Evolutionary conservation across 2,113 vertebrate genomes (phyloP).

Genomic region (Eublepharis macularius): DNA sequence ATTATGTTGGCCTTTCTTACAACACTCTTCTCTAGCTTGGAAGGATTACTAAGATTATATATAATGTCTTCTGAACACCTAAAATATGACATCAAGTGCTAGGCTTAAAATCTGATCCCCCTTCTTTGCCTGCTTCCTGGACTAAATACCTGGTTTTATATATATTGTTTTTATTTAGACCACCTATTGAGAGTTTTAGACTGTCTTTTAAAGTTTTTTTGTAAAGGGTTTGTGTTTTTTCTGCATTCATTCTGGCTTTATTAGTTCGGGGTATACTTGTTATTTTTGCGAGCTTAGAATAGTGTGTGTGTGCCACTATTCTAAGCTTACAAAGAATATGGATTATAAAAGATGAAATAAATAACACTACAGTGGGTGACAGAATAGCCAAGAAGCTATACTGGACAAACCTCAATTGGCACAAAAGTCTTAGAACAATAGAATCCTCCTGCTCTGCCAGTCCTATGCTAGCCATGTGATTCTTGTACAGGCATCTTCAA

Average conservation of each 20-base stretch:
- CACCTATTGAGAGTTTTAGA: neutral
- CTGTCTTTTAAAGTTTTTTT: neutral
- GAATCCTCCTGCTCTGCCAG: neutral
- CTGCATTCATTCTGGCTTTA: neutral
- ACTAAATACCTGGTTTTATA: neutral
- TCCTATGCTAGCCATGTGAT: neutral
- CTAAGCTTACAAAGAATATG: too few species aligned
- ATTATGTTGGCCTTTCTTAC: neutral
- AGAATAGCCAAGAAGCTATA: neutral
- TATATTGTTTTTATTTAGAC: neutral
- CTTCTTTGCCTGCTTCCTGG: neutral
- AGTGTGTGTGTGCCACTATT: neutral
- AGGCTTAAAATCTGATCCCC: neutral
- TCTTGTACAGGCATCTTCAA: neutral
- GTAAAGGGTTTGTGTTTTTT: neutral
- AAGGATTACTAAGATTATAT: neutral
- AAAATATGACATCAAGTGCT: neutral
- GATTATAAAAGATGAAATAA: neutral
- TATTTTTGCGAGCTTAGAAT: neutral
- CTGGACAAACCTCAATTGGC: neutral
- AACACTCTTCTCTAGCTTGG: neutral
- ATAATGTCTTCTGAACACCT: neutral
- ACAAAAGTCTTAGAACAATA: neutral
- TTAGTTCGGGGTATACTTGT: neutral
- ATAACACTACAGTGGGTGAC: neutral